A percentile compares a stretch with the other conserved stretches of the same genome.
Evolutionary conservation across 1,140 invertebrate genomes (phyloP).

Genomic region (Leptinotarsa texana): DNA sequence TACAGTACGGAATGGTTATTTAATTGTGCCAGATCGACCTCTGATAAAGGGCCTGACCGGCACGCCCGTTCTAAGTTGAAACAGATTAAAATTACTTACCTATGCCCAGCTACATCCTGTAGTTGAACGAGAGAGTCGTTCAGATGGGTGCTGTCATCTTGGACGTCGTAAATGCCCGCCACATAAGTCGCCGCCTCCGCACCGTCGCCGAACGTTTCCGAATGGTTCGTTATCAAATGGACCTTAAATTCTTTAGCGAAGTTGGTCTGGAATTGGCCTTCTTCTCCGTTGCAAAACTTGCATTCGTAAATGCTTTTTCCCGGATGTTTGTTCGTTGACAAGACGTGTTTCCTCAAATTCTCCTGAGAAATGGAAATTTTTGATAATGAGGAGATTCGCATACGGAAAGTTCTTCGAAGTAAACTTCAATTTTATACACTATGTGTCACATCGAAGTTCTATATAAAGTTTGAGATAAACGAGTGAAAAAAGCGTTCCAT

Average conservation of each 20-base stretch:
- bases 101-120: neutral
- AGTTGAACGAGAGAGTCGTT: conserved; percentile 21
- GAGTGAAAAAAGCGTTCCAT: too few species aligned
- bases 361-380: conserved; percentile 63
- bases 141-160: conserved; percentile 47
- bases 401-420: too few species aligned
- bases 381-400: neutral
- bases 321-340: conserved; percentile 77
- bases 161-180: conserved; percentile 56
- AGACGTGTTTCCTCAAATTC: conserved; percentile 83
- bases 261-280: conserved; percentile 63
- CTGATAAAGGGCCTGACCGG: too few species aligned
- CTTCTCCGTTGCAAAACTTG: conserved; percentile 58
- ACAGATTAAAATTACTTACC: neutral
- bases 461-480: too few species aligned
- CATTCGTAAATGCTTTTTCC: conserved; percentile 80
- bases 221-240: conserved; percentile 67
- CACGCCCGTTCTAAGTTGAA: neutral
- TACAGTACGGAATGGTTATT: too few species aligned
- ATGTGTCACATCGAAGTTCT: too few species aligned
- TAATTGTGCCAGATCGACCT: too few species aligned
- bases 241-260: conserved; percentile 68
- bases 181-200: conserved; percentile 57
- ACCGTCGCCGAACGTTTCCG: conserved; percentile 57
- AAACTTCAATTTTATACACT: too few species aligned